A percentile compares a stretch with the other conserved stretches of the same genome.
Evolutionary conservation across 2,113 vertebrate species (phyloP).

Genomic region (Trematocara marginatum): DNA sequence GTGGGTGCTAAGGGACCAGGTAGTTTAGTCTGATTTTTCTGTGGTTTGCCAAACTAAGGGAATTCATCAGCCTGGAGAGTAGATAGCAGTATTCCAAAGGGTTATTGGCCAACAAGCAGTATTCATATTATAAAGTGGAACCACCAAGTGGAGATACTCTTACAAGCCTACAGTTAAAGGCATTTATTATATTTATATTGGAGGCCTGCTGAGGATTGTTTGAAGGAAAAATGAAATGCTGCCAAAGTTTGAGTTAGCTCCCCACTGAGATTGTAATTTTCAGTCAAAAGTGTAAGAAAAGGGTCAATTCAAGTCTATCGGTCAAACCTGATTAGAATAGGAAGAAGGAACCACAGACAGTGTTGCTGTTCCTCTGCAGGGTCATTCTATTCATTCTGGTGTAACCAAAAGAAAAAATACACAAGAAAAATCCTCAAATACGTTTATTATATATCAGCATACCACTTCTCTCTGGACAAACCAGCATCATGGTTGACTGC

Average conservation of each 20-base stretch:
- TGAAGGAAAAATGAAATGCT: constrained; percentile 36
- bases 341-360: neutral
- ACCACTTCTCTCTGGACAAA: neutral
- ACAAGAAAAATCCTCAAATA: neutral
- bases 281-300: constrained; percentile 45
- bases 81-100: neutral
- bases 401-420: neutral
- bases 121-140: constrained; percentile 11
- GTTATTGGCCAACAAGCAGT: neutral
- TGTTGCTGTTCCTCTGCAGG: neutral
- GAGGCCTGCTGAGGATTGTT: constrained; percentile 39
- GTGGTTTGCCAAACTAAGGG: constrained; percentile 4
- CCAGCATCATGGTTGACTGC: neutral
- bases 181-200: constrained; percentile 47
- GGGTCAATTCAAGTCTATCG: constrained; percentile 17
- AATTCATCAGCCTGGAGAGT: constrained; percentile 19
- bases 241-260: constrained; percentile 17
- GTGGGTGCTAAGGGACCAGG: neutral
- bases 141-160: neutral
- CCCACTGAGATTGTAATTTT: constrained; percentile 47
- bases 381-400: neutral
- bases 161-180: neutral
- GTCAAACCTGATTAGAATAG: constrained; percentile 38
- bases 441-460: neutral
- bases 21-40: neutral